These are phyloP conservation scores for Trematomus bernacchii DNA, from an alignment of 2,797 vertebrate species.

Conservation along the genomic window DNA sequence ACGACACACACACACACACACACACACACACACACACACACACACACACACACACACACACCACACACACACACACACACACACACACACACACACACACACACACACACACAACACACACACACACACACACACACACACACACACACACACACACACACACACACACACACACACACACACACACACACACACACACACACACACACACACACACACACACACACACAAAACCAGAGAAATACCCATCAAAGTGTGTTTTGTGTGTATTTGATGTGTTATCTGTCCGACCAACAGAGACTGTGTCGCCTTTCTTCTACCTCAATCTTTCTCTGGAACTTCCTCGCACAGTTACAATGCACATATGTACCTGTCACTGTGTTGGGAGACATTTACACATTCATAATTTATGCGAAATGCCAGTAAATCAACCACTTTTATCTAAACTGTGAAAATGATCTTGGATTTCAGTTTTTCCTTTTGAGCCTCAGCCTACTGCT, in stretches of 20 bases:
- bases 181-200: too few relatives aligned
- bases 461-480: neutral
- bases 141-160: too few relatives aligned
- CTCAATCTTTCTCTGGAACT: constrained; percentile 40
- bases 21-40: constrained; percentile 22
- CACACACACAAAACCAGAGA: constrained; percentile 29
- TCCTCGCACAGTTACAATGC: constrained; percentile 15
- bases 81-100: too few relatives aligned
- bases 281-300: constrained; percentile 40
- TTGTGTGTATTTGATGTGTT: constrained; percentile 32
- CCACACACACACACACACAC: too few relatives aligned
- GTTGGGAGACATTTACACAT: constrained; percentile 1
- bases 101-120: too few relatives aligned
- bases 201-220: constrained; percentile 1
- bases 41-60: too few relatives aligned
- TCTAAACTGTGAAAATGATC: neutral
- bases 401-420: neutral
- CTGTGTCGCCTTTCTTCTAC: constrained; percentile 21
- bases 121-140: too few relatives aligned
- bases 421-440: constrained; percentile 6
- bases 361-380: constrained; percentile 11
- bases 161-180: too few relatives aligned
- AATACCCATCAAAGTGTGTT: constrained; percentile 31
- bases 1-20: constrained; percentile 22
- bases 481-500: neutral